Evolutionary conservation across 2,113 vertebrate species (phyloP).

Genomic region (Syngnathus floridae): DNA sequence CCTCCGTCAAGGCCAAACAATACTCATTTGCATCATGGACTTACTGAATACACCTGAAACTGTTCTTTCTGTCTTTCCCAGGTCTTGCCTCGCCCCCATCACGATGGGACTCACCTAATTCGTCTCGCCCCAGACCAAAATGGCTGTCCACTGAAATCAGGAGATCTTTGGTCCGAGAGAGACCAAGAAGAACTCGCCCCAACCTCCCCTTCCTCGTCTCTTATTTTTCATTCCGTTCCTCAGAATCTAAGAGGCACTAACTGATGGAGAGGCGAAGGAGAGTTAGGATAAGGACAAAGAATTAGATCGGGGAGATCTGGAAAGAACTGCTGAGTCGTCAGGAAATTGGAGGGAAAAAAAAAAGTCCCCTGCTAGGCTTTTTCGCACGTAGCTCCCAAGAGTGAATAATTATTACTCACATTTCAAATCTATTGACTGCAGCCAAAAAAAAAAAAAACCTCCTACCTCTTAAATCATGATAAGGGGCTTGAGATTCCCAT

Average conservation of each 20-base stretch:
- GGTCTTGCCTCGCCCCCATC: slow-evolving; percentile 27
- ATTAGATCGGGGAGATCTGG: slow-evolving; percentile 31
- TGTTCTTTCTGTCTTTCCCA: slow-evolving; percentile 48
- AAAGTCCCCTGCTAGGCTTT: slow-evolving; percentile 24
- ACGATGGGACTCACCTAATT: slow-evolving; percentile 37
- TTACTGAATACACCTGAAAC: background rate
- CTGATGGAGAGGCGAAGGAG: slow-evolving; percentile 68
- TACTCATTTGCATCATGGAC: background rate
- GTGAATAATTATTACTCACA: slow-evolving; percentile 24
- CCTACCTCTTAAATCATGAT: slow-evolving; percentile 47
- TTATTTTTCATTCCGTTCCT: slow-evolving; percentile 33
- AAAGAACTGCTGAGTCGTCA: slow-evolving; percentile 41
- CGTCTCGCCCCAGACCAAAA: slow-evolving; percentile 23
- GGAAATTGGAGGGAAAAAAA: slow-evolving; percentile 16
- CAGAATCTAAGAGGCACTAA: slow-evolving; percentile 47
- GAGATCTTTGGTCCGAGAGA: slow-evolving; percentile 40
- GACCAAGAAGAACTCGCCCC: slow-evolving; percentile 38
- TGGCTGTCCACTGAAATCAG: slow-evolving; percentile 37
- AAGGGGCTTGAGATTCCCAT: slow-evolving; percentile 47
- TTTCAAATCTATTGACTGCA: slow-evolving; percentile 11
- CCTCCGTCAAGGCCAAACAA: background rate
- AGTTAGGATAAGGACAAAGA: slow-evolving; percentile 62
- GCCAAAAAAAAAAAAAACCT: slow-evolving; percentile 5
- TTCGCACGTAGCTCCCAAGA: slow-evolving; percentile 6
- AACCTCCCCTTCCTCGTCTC: slow-evolving; percentile 19